Percentiles rank a stretch among this genome's conserved stretches.
phyloP scores from a whole-genome alignment of 2,113 vertebrate genomes.

The Echinops telfairi region DNA sequence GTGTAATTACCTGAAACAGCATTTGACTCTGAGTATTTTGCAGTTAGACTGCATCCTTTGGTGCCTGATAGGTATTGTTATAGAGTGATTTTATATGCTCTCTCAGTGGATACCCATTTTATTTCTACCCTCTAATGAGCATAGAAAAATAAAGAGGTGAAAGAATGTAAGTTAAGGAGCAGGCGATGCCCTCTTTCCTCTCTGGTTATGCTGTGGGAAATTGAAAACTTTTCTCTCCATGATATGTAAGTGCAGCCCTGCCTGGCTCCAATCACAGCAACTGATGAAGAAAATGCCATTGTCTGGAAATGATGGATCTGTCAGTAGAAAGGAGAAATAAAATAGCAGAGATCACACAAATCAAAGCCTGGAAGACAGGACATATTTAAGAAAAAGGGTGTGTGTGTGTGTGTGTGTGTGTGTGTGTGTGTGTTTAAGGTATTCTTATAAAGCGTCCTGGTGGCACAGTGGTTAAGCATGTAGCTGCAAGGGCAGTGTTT shows the following conservation, averaged over 20 bases:
- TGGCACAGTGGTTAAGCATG: background rate
- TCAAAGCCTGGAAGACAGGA: background rate
- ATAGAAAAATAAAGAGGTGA: background rate
- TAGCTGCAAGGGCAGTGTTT: background rate
- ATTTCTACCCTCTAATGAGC: slow-evolving; percentile 6
- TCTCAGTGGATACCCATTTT: slow-evolving; percentile 8
- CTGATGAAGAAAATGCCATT: background rate
- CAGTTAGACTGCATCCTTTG: slow-evolving; percentile 50
- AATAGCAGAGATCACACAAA: background rate
- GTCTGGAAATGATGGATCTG: slow-evolving; percentile 9
- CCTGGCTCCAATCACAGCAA: slow-evolving; percentile 5
- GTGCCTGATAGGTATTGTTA: slow-evolving; percentile 25
- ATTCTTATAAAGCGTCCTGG: background rate
- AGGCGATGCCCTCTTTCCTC: background rate
- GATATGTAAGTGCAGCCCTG: background rate
- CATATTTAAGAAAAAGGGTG: too few relatives aligned
- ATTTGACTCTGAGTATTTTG: slow-evolving; percentile 27
- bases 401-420: too few relatives aligned
- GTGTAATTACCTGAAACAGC: slow-evolving; percentile 39
- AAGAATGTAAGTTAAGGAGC: background rate
- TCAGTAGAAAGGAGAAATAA: slow-evolving; percentile 30
- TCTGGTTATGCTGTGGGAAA: background rate
- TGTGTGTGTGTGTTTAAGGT: too few relatives aligned
- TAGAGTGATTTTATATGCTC: slow-evolving; percentile 20
- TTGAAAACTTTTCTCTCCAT: background rate